Evolutionary conservation across 2,888 invertebrate genomes (phyloP), one percentile per base, ranked within the genome.

Genomic region (Schizaphis graminum): DNA sequence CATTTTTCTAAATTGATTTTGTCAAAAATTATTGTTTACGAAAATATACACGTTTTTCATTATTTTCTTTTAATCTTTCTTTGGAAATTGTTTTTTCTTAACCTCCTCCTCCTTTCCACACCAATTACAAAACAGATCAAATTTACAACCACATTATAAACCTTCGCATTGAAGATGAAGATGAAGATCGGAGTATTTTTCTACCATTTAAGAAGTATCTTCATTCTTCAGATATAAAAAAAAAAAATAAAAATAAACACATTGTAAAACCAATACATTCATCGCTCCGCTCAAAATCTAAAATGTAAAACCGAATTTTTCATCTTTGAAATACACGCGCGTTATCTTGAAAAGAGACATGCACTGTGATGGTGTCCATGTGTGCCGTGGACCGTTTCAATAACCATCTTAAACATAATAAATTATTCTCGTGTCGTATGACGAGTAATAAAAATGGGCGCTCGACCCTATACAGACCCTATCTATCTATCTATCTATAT

Each of bases 371-470:
- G 77, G 77, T 77, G 77, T 77, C 77, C 77, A 77, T 35, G 35
- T 77, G 77, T 77, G 77, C 77, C 77, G 35, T 21, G 35, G 35
- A 8, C 77, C 77, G 35, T 35, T 35, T 77, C 77, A 35, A 77
- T 77, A 77, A 77, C 35, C 35, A 21, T 77, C 77, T 77, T 77
- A 35, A 21, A 77, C 21, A 35, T 77, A 77, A 35, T 35, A 21
- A 77, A 77, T 77, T 77, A 77, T 77, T 77, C 35, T 77, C 35
- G 77, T 77, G 35, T 77, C 35, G 77, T 77, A 35, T 21, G 77
- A 77, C 77, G 35, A 77, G 77, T 77, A 77, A 77, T 77, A 77
- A 77, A 77, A 77, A 77, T 35, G 77, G 77, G 77, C 35, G 77
- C 77, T 77, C 77, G 35, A 77, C 77, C 77, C 77, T 77, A 21